Percentiles rank a stretch among this genome's conserved stretches.
Conservation (phyloP, 2,888 invertebrate species). For the Andrena trimmerana region DNA sequence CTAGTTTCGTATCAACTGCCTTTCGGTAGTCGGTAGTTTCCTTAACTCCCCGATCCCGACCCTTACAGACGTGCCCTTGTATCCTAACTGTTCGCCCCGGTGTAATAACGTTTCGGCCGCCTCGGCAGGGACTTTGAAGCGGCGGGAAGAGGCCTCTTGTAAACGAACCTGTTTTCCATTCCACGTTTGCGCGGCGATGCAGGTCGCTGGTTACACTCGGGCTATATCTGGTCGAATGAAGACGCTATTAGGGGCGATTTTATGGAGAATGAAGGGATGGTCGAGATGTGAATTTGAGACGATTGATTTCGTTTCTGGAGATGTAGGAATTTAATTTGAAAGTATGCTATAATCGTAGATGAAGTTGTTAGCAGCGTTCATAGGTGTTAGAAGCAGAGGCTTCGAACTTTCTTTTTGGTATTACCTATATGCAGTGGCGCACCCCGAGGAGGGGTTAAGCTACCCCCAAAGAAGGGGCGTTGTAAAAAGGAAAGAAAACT, state of each 20-base stretch:
- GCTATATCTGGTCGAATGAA: not conserved
- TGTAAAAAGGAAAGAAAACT: too few relatives aligned
- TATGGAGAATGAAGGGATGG: not conserved
- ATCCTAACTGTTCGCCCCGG: constrained; percentile 52
- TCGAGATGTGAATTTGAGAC: too few relatives aligned
- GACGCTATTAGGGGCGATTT: not conserved
- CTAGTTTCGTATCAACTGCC: constrained; percentile 79
- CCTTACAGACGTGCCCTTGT: constrained; percentile 63
- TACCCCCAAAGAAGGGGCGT: too few relatives aligned
- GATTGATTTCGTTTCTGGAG: too few relatives aligned
- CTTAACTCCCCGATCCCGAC: constrained; percentile 70
- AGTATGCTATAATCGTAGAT: too few relatives aligned
- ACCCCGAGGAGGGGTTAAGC: too few relatives aligned
- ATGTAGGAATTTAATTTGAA: too few relatives aligned
- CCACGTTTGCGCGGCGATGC: constrained; percentile 27
- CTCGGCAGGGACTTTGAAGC: constrained; percentile 31
- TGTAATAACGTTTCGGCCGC: constrained; percentile 58
- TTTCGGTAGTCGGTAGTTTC: constrained; percentile 71
- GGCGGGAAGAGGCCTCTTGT: constrained; percentile 11
- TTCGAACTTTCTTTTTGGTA: too few relatives aligned
- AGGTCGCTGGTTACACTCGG: not conserved
- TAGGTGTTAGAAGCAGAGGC: too few relatives aligned
- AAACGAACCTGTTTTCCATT: constrained; percentile 34
- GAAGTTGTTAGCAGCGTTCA: too few relatives aligned
- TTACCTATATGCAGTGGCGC: too few relatives aligned